Conservation (phyloP, 2,888 invertebrate genomes). For the Shargacucullia verbasci region DNA sequence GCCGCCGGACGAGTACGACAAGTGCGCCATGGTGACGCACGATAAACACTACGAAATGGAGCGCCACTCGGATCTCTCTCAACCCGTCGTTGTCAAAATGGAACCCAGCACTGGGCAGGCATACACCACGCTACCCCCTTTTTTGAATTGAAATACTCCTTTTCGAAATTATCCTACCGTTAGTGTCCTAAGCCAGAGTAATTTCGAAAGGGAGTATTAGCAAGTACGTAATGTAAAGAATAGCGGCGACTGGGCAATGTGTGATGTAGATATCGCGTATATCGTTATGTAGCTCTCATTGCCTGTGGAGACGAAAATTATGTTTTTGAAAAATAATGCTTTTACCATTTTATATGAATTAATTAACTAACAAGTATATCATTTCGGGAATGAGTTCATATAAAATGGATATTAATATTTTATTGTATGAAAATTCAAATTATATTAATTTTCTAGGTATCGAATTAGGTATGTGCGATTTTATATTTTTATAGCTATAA, state of each 20-base stretch:
- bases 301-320: too few relatives aligned
- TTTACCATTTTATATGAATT: constrained; percentile 38
- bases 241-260: constrained; percentile 1
- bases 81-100: constrained; percentile 88
- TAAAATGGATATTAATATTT: constrained; percentile 28
- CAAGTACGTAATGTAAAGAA: constrained; percentile 7
- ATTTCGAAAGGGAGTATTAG: constrained; percentile 88
- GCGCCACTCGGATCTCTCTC: constrained; percentile 80
- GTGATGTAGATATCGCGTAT: constrained; percentile 8
- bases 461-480: constrained; percentile 35
- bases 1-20: constrained; percentile 90
- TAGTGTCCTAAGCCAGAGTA: constrained; percentile 58
- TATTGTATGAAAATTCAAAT: constrained; percentile 15
- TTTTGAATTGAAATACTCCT: constrained; percentile 92
- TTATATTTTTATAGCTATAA: constrained; percentile 56
- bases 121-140: constrained; percentile 93
- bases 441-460: constrained; percentile 18
- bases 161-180: constrained; percentile 86
- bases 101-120: constrained; percentile 88
- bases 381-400: constrained; percentile 36
- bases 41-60: constrained; percentile 86
- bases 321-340: too few relatives aligned
- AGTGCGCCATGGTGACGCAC: constrained; percentile 87
- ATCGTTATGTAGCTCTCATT: constrained; percentile 40
- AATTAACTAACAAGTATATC: constrained; percentile 22